Evolutionary conservation across 2,113 vertebrate genomes (phyloP), one percentile per base, ranked within the genome.

Genomic region (Hydropotes inermis): DNA sequence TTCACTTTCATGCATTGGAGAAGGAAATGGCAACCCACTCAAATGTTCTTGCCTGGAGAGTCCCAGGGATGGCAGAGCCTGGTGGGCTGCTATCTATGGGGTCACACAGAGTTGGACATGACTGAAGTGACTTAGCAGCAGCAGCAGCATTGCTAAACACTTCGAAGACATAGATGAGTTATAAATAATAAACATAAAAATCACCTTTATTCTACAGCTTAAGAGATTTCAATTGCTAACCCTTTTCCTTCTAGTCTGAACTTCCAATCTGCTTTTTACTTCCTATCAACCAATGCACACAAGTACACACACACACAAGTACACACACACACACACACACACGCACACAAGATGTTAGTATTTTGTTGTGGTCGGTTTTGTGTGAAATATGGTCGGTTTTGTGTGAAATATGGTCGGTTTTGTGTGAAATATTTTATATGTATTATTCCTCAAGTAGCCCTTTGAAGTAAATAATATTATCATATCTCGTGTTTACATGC

Each of bases 211-310:
- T 87, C 36, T 93, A 15, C 9, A 93, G 43, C 45, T 90, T 82
- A 76, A 64, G 52, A 88, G 61, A 94, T 74, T 81, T 55, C 30
- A 84, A 0, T 21, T 67, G 21, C 64, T 88, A 88, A 45, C 28
- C 6, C 60, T 50, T 95, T 94, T 79, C n/a, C 14, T 96, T 96
- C 79, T 55, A 86, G n/a, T 87, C 87, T 86, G 55, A 92, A n/a
- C 25, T 47, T 94, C 10, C 36, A 94, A 9, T n/a, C 45, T 91
- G 50, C 58, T 93, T 93, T 95, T 96, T 96, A 84, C 39, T 33
- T 94, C 28, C 14, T 82, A 0, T 39, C 74, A 91, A 50, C 50
- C 13, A 76, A 36, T 85, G 19, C 27, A 30, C 3, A 33, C 10
- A 1, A 14, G 27, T 16, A 7, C 6, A 76, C 6, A 43, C 23